These are phyloP conservation scores for Pimpla rufipes DNA, from an alignment of 2,888 invertebrate species.

Conservation along the genomic window DNA sequence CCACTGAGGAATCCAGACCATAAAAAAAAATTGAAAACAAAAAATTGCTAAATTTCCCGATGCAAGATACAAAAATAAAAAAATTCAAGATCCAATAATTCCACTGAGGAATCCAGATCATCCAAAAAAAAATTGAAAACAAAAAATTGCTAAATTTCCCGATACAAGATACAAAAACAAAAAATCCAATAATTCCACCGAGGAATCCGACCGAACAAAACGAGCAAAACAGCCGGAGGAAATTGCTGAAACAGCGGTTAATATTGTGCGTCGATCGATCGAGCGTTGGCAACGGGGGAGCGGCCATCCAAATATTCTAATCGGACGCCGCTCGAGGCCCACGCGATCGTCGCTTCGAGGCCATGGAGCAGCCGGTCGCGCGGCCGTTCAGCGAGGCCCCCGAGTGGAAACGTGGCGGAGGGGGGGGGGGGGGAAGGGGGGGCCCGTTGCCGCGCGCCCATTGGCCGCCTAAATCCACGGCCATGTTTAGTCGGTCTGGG, in stretches of 20 bases:
- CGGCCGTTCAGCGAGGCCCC: conserved; percentile 38
- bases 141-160: no score
- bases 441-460: conserved; percentile 68
- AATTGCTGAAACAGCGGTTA: background rate
- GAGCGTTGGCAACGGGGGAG: conserved; percentile 46
- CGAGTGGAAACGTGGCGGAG: no score
- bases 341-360: conserved; percentile 66
- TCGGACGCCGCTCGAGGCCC: conserved; percentile 54
- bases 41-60: no score
- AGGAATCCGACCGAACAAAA: no score
- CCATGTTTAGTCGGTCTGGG: conserved; percentile 84
- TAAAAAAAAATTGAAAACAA: no score
- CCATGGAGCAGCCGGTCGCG: conserved; percentile 58
- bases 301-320: conserved; percentile 70
- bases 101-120: no score
- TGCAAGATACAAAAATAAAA: no score
- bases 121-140: no score
- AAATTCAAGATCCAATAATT: no score
- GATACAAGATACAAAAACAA: background rate
- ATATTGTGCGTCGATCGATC: conserved; percentile 3
- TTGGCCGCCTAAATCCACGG: conserved; percentile 84
- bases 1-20: no score
- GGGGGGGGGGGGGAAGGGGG: conserved; percentile 67
- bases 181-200: background rate
- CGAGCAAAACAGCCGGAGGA: no score